Base-by-base conservation (phyloP, 1,140 invertebrate species). In the Neodiprion fabricii region DNA sequence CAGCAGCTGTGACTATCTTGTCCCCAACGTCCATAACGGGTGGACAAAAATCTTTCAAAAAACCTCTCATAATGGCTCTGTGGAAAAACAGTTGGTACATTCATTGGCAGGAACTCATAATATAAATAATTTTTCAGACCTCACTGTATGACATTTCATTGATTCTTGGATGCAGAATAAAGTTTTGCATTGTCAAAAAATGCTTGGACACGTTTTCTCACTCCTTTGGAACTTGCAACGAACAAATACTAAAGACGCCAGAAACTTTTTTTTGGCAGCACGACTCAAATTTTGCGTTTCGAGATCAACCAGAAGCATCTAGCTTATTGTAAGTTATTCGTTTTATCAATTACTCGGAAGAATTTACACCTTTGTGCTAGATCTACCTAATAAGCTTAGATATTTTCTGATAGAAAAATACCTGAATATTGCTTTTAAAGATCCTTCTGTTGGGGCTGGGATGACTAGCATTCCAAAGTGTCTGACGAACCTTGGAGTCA, bases 391-490 rank as follows among this genome's bases (percentile, higher is more conserved):
- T 61, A 7, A 17, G 9, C 3, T 8, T 61, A 61, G 11, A 61
- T 17, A 9, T 61, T 12, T 12, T 61, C n/a, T 14, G n/a, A 61
- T 61, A 40, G 0, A 9, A 9, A 4, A 17, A 89, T 83, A 94
- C 94, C 82, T 93, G 76, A 96, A 93, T 76, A 98, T 98, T 47
- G 92, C 91, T 78, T 93, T 94, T 80, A 98, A 90, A 0, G 95
- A 93, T 12, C 91, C 90, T 81, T 95, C 91, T 78, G 90, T 94
- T 40, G 92, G 95, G 74, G 92, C 91, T 77, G 92, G 95, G 79
- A 94, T 94, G 79, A 91, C 92, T 81, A 92, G 90, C 90, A 93
- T 92, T 12, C 94, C 95, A 85, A 98, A 96, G 87, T 97, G 96
- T 9, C 96, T 89, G 1, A 96, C 90, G 82, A 97, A 96, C 77